A percentile compares a stretch with the other conserved stretches of the same genome.
phyloP scores from a whole-genome alignment of 2,888 invertebrate genomes.

The Orthosia gothica region DNA sequence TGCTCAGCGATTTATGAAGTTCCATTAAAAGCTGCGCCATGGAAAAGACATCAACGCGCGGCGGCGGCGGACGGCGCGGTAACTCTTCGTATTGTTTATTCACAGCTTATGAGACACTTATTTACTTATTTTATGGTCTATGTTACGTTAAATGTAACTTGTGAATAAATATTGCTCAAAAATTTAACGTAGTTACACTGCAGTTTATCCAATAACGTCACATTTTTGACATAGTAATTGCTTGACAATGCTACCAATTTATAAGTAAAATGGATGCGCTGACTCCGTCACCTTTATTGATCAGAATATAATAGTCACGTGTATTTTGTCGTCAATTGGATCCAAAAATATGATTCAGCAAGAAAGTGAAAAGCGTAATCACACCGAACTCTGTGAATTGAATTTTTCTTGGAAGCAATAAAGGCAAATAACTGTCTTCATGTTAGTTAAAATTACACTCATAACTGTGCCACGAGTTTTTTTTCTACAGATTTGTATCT shows the following conservation, averaged over 20 bases:
- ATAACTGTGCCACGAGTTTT: slow-evolving; percentile 36
- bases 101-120: not conserved
- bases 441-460: slow-evolving; percentile 31
- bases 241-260: slow-evolving; percentile 15
- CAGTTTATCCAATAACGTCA: slow-evolving; percentile 16
- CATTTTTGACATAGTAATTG: slow-evolving; percentile 23
- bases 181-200: not conserved
- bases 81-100: not conserved
- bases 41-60: slow-evolving; percentile 81
- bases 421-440: slow-evolving; percentile 35
- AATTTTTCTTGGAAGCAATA: slow-evolving; percentile 48
- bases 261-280: slow-evolving; percentile 25
- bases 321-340: slow-evolving; percentile 17
- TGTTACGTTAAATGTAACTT: slow-evolving; percentile 11
- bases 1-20: slow-evolving; percentile 62
- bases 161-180: not conserved
- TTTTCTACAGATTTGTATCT: slow-evolving; percentile 22
- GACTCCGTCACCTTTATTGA: slow-evolving; percentile 15
- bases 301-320: slow-evolving; percentile 8
- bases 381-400: slow-evolving; percentile 23
- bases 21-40: slow-evolving; percentile 54
- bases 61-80: slow-evolving; percentile 56
- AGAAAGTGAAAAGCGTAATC: slow-evolving; percentile 49
- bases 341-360: slow-evolving; percentile 41
- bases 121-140: slow-evolving; percentile 13